Percentiles rank a stretch among this genome's conserved stretches.
Conservation (phyloP, 2,113 vertebrate genomes). For the Burhinus bistriatus region DNA sequence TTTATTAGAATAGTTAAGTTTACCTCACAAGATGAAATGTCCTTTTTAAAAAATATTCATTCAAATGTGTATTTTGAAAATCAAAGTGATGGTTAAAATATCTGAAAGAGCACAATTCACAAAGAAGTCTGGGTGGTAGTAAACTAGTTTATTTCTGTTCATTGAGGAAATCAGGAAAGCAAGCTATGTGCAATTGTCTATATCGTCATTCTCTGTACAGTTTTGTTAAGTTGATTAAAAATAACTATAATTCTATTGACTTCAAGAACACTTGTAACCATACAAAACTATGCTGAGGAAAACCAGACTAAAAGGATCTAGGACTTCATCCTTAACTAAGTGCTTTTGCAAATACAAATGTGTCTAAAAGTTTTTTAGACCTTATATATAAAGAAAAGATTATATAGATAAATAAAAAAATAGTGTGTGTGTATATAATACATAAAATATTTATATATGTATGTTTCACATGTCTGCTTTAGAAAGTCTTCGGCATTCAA, state of each 20-base stretch:
- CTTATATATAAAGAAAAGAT: neutral
- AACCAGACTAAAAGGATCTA: neutral
- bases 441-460: no score
- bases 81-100: neutral
- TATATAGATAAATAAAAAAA: neutral
- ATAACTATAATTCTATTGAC: neutral
- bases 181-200: neutral
- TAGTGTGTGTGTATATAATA: neutral
- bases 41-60: neutral
- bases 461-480: neutral
- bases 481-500: neutral
- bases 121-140: neutral
- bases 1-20: neutral
- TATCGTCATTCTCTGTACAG: neutral
- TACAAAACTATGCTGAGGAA: neutral
- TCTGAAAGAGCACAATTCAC: neutral
- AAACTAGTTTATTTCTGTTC: neutral
- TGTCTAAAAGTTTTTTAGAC: neutral
- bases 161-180: neutral
- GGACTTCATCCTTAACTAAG: neutral
- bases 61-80: neutral
- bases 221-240: neutral
- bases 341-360: neutral
- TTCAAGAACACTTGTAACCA: neutral
- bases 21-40: neutral